Conservation (phyloP, 2,888 invertebrate genomes). For the Lacanobia oleracea region DNA sequence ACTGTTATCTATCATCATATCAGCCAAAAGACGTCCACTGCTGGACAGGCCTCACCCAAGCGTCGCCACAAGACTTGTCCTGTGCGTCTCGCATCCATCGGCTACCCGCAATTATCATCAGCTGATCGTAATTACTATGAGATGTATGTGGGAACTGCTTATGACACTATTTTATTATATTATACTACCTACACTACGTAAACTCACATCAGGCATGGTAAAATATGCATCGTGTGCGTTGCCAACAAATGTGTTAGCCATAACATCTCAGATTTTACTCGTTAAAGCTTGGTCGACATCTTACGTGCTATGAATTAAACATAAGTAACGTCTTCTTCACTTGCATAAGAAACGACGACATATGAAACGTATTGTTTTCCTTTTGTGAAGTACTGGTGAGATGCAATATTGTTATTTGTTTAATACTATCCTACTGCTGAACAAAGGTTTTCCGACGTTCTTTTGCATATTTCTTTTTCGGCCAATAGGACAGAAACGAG, state of each 20-base stretch:
- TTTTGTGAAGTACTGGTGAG: neutral
- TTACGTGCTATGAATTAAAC: conserved; percentile 39
- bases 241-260: conserved; percentile 13
- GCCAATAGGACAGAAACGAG: too few species aligned
- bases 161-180: neutral
- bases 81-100: too few species aligned
- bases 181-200: neutral
- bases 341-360: neutral
- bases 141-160: too few species aligned
- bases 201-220: neutral
- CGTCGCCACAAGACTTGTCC: too few species aligned
- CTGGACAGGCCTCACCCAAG: too few species aligned
- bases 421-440: too few species aligned
- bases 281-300: conserved; percentile 10
- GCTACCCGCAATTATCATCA: too few species aligned
- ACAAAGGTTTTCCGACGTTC: too few species aligned
- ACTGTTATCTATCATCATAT: too few species aligned
- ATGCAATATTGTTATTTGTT: neutral
- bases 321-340: conserved; percentile 8
- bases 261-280: neutral
- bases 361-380: neutral
- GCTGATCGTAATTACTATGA: too few species aligned
- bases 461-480: too few species aligned
- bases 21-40: too few species aligned
- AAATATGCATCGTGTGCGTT: conserved; percentile 9